phyloP scores from a whole-genome alignment of 2,888 invertebrate species.

The Pyrrhia umbra region DNA sequence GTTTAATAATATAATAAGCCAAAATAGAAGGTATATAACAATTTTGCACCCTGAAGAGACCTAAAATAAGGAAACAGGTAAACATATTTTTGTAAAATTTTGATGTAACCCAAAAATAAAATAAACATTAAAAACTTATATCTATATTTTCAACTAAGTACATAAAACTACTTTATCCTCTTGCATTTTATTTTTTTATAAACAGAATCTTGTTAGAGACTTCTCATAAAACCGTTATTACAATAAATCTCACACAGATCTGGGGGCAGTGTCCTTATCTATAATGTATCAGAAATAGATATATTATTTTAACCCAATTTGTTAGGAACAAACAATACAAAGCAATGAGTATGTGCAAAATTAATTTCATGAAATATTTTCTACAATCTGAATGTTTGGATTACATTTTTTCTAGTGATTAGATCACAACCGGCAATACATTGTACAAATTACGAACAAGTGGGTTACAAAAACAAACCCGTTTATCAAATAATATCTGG shows the following conservation, averaged over 20 bases:
- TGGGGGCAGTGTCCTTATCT: constrained; percentile 42
- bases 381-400: not conserved
- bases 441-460: constrained; percentile 58
- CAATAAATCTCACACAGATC: constrained; percentile 13
- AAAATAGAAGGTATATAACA: no score
- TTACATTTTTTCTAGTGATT: constrained; percentile 16
- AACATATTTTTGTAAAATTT: no score
- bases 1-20: no score
- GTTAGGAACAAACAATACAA: constrained; percentile 3
- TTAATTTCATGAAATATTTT: not conserved
- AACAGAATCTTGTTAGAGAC: constrained; percentile 11
- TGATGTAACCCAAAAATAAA: no score
- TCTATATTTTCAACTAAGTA: no score
- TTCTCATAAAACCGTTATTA: not conserved
- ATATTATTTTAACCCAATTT: constrained; percentile 1
- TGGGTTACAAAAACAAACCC: constrained; percentile 66
- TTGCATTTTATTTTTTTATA: no score
- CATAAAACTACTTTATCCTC: no score
- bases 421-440: constrained; percentile 57
- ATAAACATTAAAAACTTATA: no score
- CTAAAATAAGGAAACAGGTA: no score
- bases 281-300: constrained; percentile 24
- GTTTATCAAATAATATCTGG: constrained; percentile 39
- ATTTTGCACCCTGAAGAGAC: no score
- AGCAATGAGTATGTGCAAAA: not conserved